Conservation (phyloP, 2,113 vertebrate genomes). For the Lynx canadensis region DNA sequence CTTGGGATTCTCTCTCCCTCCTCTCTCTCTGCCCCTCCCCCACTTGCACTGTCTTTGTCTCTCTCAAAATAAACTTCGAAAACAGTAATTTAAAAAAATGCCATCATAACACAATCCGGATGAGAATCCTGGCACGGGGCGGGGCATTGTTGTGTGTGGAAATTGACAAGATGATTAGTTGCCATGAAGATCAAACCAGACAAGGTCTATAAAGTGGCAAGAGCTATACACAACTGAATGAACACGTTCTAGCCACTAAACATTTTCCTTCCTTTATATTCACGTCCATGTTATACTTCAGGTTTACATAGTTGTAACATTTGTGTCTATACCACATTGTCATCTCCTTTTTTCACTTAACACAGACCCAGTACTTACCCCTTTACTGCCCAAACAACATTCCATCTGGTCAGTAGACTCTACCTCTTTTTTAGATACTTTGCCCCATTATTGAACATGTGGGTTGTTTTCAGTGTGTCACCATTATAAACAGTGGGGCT, state of each 20-base stretch:
- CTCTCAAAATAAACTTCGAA: no score
- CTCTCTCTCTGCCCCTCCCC: no score
- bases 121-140: not conserved
- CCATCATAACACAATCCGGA: not conserved
- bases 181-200: not conserved
- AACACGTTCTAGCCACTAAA: not conserved
- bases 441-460: slow-evolving; percentile 16
- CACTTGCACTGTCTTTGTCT: no score
- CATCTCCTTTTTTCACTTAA: slow-evolving; percentile 37
- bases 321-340: not conserved
- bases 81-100: no score
- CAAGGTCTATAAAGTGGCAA: not conserved
- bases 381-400: slow-evolving; percentile 7
- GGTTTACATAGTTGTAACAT: not conserved
- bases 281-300: not conserved
- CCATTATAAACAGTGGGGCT: slow-evolving; percentile 41
- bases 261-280: slow-evolving; percentile 40
- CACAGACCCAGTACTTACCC: not conserved
- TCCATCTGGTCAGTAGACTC: not conserved
- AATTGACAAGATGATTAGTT: not conserved
- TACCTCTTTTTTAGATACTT: slow-evolving; percentile 6
- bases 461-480: not conserved
- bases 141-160: not conserved
- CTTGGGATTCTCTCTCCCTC: no score
- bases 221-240: not conserved